Base-by-base conservation (phyloP, 2,888 invertebrate genomes). In the Drosophila kuntzei region DNA sequence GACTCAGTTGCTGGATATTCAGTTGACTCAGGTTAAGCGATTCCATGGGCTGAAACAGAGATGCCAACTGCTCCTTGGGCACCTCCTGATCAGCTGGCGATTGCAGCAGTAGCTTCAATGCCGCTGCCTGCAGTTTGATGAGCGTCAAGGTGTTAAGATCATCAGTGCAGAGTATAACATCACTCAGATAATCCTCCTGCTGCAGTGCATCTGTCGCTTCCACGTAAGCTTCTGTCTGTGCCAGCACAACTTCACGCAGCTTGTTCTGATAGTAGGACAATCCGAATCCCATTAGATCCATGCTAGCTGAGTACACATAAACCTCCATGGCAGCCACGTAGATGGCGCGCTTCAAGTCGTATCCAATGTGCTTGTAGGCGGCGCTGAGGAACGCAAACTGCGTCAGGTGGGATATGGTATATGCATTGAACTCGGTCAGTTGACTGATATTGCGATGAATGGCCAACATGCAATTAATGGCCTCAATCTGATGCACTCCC, bases 401-500 rank as follows among this genome's bases (percentile, higher is more conserved):
- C 0, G 84, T 87, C 14, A 92, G 74, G 66, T 92, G 91, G 0
- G 92, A 91, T 2, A 92, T 83, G 51, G 87, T 90, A 55, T 90
- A 91, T 11, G 75, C 74, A 65, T 90, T 90, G n/a, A 91, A 90
- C 29, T 92, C 92, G 0, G 91, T 89, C 9, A 92, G 87, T 1
- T 82, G 72, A 1, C 80, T 76, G 2, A 92, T 84, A 8, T 68
- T 44, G 0, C 78, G 70, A 84, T 95, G 94, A 34, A 95, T 93
- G 18, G 89, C 81, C 20, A 94, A 77, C 14, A 95, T 87, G 0
- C 92, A 88, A 37, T 93, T 89, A 29, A 94, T 93, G 7, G 93
- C 91, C 22, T 81, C 81, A 12, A 90, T 79, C 22, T 91, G 89
- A 0, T 75, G 81, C n/a, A 94, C 85, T 7, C 95, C 94, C 65